Evolutionary conservation across 2,888 invertebrate genomes (phyloP), one percentile per base, ranked within the genome.

Genomic region (Biston stratarius): DNA sequence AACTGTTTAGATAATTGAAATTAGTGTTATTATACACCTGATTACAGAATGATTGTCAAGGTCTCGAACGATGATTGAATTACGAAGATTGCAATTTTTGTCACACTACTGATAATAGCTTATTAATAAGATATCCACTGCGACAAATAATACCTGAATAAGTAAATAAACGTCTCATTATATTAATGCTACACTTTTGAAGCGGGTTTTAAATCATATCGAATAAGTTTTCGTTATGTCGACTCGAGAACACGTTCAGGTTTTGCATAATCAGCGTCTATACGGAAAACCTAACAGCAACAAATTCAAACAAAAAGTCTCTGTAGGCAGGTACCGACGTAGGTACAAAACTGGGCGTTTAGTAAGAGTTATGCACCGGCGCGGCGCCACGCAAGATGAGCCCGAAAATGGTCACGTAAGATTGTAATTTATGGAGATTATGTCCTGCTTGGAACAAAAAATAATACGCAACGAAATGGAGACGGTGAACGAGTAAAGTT

Each of bases 11-110:
- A n/a, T 12, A 34, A 33, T 49, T 34, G 34, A 5, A 34, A 34
- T 49, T 11, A 49, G 11, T 5, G 14, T 45, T 14, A 14, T 47
- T 7, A 15, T 38, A 15, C 15, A 15, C 34, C 12, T 12, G 12
- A 49, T 12, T 49, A 51, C 7, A 34, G 7, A 6, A 12, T 34
- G 51, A 51, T 51, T 51, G 51, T 34, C 51, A 51, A n/a, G 51
- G 14, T 51, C 33, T 51, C 33, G 34, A 51, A 24, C 33, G 51
- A 51, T 34, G 12, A 51, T n/a, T 14, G 6, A 36, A 51, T 36
- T 8, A 51, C 12, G 51, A 34, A n/a, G 34, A 51, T n/a, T 10
- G 36, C 36, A 51, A n/a, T 51, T 51, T 51, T 51, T n/a, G 36
- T 51, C 51, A 36, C 24, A 6, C 36, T n/a, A 34, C n/a, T 51